phyloP scores from a whole-genome alignment of 1,140 invertebrate species.

The Hyposmocoma kahamanoa region DNA sequence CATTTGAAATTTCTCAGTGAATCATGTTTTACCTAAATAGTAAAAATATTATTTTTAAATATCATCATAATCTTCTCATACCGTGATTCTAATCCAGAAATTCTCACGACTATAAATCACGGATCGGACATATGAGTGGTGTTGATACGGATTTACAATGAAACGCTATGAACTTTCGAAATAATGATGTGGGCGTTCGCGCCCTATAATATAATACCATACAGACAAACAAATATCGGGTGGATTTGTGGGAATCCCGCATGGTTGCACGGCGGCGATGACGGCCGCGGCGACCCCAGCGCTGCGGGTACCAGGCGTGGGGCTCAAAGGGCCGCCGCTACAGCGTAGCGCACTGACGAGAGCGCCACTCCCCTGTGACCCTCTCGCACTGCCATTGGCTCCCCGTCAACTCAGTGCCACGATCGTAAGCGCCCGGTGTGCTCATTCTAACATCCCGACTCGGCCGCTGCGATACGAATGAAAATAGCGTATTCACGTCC shows the following conservation, averaged over 20 bases:
- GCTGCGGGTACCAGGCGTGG: slow-evolving; percentile 17
- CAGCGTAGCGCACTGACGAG: slow-evolving; percentile 17
- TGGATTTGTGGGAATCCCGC: slow-evolving; percentile 66
- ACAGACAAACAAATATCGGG: slow-evolving; percentile 54
- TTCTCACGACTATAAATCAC: slow-evolving; percentile 71
- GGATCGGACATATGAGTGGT: slow-evolving; percentile 51
- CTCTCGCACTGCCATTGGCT: slow-evolving; percentile 37
- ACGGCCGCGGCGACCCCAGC: slow-evolving; percentile 20
- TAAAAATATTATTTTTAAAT: no score
- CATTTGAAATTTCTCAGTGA: no score
- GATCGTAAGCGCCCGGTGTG: slow-evolving; percentile 41
- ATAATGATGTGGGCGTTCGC: slow-evolving; percentile 68
- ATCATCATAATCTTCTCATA: no score
- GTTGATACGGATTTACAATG: slow-evolving; percentile 62
- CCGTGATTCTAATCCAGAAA: slow-evolving; percentile 1
- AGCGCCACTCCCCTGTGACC: no score
- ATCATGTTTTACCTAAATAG: no score
- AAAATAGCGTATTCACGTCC: slow-evolving; percentile 33
- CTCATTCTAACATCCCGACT: slow-evolving; percentile 39
- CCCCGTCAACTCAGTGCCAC: slow-evolving; percentile 12
- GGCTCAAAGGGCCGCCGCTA: slow-evolving; percentile 21
- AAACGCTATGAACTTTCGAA: slow-evolving; percentile 51
- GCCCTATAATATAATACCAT: slow-evolving; percentile 45
- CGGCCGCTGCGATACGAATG: slow-evolving; percentile 30
- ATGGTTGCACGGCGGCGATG: slow-evolving; percentile 36